phyloP scores from a whole-genome alignment of 2,888 invertebrate species.

The Protodeltote pygarga region DNA sequence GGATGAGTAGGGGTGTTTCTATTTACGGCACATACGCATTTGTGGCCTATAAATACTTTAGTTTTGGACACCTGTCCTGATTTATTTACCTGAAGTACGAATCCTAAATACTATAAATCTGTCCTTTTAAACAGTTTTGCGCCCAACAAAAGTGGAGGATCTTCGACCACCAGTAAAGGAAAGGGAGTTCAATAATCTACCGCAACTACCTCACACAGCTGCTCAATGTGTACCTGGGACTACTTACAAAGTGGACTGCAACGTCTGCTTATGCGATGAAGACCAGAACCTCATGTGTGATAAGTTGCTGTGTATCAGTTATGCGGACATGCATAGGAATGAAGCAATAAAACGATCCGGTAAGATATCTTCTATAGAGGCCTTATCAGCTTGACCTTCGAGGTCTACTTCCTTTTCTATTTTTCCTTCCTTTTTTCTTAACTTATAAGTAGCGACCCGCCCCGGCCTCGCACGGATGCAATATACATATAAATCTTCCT shows the following conservation, averaged over 20 bases:
- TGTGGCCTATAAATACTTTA: too few species aligned
- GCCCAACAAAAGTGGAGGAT: slow-evolving; percentile 2
- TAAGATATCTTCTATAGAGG: slow-evolving; percentile 43
- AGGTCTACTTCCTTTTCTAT: too few species aligned
- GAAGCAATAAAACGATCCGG: slow-evolving; percentile 60
- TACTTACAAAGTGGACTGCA: slow-evolving; percentile 68
- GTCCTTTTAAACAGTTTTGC: too few species aligned
- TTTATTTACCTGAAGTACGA: too few species aligned
- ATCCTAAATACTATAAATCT: too few species aligned
- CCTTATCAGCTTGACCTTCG: neutral
- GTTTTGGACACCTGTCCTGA: too few species aligned
- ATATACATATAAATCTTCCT: too few species aligned
- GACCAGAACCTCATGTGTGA: slow-evolving; percentile 63
- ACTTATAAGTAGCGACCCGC: too few species aligned
- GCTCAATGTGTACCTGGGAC: slow-evolving; percentile 60
- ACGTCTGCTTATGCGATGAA: slow-evolving; percentile 65
- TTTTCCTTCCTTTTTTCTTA: neutral
- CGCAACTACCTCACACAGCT: slow-evolving; percentile 50
- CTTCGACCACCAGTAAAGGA: slow-evolving; percentile 17
- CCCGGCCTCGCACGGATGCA: too few species aligned
- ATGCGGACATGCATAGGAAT: slow-evolving; percentile 56
- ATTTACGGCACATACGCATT: too few species aligned
- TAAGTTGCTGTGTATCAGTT: slow-evolving; percentile 62
- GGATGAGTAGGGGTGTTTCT: too few species aligned
- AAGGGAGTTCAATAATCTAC: slow-evolving; percentile 40